phyloP scores from a whole-genome alignment of 2,888 invertebrate genomes.

The Pachliopta kotzebuea region DNA sequence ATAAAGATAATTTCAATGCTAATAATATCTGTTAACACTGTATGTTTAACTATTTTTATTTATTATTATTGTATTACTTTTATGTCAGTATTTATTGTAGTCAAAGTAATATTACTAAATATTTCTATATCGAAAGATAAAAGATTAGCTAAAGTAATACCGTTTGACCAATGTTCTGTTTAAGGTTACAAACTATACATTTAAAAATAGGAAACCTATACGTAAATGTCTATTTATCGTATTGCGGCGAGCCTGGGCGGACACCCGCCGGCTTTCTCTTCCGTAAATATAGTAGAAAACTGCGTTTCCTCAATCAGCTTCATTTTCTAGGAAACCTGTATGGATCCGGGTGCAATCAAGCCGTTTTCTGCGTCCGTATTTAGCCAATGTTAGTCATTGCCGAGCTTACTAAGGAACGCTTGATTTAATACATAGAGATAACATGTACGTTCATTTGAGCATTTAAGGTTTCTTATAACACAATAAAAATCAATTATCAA shows the following conservation, averaged over 20 bases:
- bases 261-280: constrained; percentile 50
- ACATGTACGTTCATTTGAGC: neutral
- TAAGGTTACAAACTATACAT: neutral
- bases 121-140: no score
- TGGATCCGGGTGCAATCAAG: constrained; percentile 24
- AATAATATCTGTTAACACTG: no score
- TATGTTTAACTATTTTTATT: no score
- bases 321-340: constrained; percentile 35
- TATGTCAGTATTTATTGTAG: no score
- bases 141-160: no score
- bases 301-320: constrained; percentile 39
- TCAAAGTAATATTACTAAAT: no score
- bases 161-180: no score
- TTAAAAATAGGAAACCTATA: constrained; percentile 20
- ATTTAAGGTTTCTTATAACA: neutral
- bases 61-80: no score
- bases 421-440: neutral
- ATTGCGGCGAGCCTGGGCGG: constrained; percentile 30
- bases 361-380: constrained; percentile 30
- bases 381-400: constrained; percentile 19
- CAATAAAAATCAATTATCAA: no score
- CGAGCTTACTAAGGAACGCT: neutral
- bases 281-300: constrained; percentile 48
- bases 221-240: constrained; percentile 30
- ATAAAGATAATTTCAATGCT: no score